Conservation (phyloP, 2,888 invertebrate species). For the Drosophila neoperkinsi region DNA sequence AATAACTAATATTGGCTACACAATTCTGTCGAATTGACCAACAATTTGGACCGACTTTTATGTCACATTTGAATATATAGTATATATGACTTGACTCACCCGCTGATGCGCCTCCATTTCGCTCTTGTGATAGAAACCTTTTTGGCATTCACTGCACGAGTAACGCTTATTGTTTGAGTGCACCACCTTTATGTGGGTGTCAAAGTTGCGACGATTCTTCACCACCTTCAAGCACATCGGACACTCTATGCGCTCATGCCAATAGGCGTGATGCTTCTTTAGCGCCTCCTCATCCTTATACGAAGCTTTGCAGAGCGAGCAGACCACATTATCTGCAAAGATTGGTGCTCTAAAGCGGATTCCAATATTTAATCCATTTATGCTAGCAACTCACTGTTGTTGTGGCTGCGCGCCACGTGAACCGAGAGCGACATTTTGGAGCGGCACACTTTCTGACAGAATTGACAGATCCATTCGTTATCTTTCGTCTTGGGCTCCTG, state of each 20-base stretch:
- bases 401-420: conserved; percentile 83
- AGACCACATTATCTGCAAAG: conserved; percentile 66
- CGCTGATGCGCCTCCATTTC: conserved; percentile 80
- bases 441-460: conserved; percentile 78
- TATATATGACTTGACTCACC: conserved; percentile 24
- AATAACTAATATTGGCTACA: too few relatives aligned
- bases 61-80: neutral
- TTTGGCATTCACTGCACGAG: conserved; percentile 77
- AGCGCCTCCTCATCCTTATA: conserved; percentile 72
- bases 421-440: conserved; percentile 83
- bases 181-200: conserved; percentile 79
- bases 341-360: neutral
- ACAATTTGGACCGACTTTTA: neutral
- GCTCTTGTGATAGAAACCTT: conserved; percentile 83
- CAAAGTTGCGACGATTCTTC: conserved; percentile 79
- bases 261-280: conserved; percentile 73
- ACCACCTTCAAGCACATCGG: conserved; percentile 74
- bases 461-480: conserved; percentile 75
- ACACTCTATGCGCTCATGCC: conserved; percentile 78
- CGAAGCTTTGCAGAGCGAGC: conserved; percentile 69
- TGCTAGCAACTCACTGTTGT: conserved; percentile 73
- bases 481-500: conserved; percentile 12
- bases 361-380: neutral
- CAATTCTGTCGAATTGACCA: too few relatives aligned
- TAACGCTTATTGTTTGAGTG: conserved; percentile 81